Conservation (phyloP, 2,113 vertebrate genomes). For the Odocoileus hemionus region DNA sequence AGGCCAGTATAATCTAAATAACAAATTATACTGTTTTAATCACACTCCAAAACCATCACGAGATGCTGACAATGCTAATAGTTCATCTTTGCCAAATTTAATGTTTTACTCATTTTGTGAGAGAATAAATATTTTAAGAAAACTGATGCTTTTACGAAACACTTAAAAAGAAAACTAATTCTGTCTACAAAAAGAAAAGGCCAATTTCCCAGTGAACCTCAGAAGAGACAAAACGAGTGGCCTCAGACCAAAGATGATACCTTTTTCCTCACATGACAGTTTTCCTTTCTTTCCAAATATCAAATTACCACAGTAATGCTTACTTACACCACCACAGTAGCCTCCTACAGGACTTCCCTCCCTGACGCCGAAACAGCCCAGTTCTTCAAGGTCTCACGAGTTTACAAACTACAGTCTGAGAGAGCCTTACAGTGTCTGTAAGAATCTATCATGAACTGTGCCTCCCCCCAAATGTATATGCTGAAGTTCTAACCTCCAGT, state of each 20-base stretch:
- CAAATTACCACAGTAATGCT: background rate
- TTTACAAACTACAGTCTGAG: background rate
- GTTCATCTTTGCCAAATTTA: background rate
- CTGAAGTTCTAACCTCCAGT: background rate
- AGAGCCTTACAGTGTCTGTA: background rate
- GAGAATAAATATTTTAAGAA: background rate
- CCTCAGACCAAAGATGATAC: background rate
- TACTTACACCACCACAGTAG: background rate
- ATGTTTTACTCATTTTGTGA: background rate
- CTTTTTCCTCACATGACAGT: constrained; percentile 16
- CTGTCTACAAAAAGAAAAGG: background rate
- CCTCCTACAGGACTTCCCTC: background rate
- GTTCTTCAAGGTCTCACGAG: background rate
- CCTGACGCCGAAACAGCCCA: background rate
- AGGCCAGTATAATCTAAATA: background rate
- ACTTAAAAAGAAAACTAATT: constrained; percentile 4
- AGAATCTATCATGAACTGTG: background rate
- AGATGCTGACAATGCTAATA: background rate
- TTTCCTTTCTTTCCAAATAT: constrained; percentile 26
- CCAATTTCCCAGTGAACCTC: background rate
- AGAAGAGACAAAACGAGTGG: background rate
- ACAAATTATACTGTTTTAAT: constrained; percentile 9
- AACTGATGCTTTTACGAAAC: background rate
- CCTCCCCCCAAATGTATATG: background rate
- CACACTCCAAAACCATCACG: background rate